Evolutionary conservation across 1,140 invertebrate genomes (phyloP), one percentile per base, ranked within the genome.

Genomic region (Brachionus koreanus): DNA sequence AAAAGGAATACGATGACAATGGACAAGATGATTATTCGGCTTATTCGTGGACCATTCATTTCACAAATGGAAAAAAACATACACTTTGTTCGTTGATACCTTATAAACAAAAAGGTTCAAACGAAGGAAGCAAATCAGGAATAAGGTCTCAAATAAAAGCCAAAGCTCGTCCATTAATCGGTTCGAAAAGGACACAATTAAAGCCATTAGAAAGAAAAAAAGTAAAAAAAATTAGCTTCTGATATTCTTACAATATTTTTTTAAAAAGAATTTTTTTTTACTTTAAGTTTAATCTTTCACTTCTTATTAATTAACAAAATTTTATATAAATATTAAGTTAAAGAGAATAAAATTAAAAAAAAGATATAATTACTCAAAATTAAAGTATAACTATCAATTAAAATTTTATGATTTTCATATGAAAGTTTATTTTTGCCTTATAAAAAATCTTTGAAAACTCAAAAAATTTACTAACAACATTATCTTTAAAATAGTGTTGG

Each of bases 1-100:
- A 39, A 42, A 39, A 82, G 33, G 57, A 69, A 67, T 72, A 82
- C 67, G 67, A 39, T 83, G 72, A 83, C 25, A 63, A 82, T 63
- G 52, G 42, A 25, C 67, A 49, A 65, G 76, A 79, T 19, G 49
- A 57, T 37, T 79, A 61, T 61, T 65, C 37, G 35, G 61, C 61
- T 61, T 79, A 79, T 79, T 63, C 76, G 2, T 79, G 76, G 76
- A 79, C 76, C 13, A 79, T 79, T 25, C 35, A 61, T 25, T 79
- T 61, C 23, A 79, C 76, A 29, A 79, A 79, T 46, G 76, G 76
- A 9, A 61, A 65, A 23, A 79, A 79, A 25, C 76, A 79, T 16
- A 65, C 61, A 23, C 49, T 79, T 0, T 79, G 49, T 16, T 79
- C 76, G 25, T 79, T 79, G 49, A 57, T 65, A 61, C 76, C 76